Evolutionary conservation across 2,888 invertebrate species (phyloP), one percentile per base, ranked within the genome.

Genomic region (Hemaris fuciformis): DNA sequence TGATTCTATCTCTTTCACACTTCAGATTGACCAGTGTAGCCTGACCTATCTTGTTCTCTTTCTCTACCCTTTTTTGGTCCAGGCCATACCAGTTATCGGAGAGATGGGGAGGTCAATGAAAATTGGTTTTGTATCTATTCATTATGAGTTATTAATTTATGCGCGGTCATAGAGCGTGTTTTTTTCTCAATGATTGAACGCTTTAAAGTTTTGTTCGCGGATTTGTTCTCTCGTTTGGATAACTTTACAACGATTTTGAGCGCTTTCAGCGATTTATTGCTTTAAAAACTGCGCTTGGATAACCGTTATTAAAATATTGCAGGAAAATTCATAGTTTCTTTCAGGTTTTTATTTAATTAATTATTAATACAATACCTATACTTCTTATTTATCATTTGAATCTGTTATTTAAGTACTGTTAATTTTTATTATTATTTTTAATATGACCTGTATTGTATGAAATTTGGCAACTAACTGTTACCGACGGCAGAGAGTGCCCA

Each of bases 131-230:
- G 74, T 60, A 67, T 67, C 69, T 74, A 73, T 57, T 61, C 61
- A 74, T 78, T 79, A 80, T 75, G 74, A 77, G 74, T 87, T 87
- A 88, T 88, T 88, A 88, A 89, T 88, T 87, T 88, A 88, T 88
- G 87, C 84, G 73, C 64, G 71, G 74, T 74, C 75, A 75, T 74
- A 72, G 70, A 71, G 73, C 70, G 73, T 71, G 74, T 81, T 81
- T 79, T 81, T 80, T 81, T 68, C 67, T 68, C 64, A 64, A 62
- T 41, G 60, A 60, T 60, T 60, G 48, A 48, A 60, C 15, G 41
- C 25, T 25, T 34, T 60, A 20, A 18, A 48, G 60, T 25, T 31
- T 46, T 53, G 60, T 53, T 60, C 41, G 60, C 48, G 60, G 38
- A 60, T 60, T 53, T 53, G 60, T 53, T 60, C 25, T 59, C 31